phyloP scores from a whole-genome alignment of 1,140 invertebrate genomes.

The Drosophila kohkoa region DNA sequence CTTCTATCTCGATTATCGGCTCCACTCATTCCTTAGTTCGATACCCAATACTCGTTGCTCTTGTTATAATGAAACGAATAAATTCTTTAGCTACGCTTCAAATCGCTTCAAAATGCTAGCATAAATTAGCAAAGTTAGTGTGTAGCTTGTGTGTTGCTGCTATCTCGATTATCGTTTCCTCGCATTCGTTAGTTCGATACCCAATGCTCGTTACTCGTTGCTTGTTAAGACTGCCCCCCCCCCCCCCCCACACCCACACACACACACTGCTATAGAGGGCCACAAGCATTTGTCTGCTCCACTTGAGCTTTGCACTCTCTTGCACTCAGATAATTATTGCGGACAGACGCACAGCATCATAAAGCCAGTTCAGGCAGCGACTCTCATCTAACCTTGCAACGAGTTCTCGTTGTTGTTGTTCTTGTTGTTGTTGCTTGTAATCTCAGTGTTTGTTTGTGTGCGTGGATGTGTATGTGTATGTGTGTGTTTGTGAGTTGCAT shows the following conservation, averaged over 20 bases:
- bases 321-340: neutral
- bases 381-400: neutral
- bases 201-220: slow-evolving; percentile 2
- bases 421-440: slow-evolving; percentile 14
- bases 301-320: slow-evolving; percentile 20
- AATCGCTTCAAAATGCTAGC: too few relatives aligned
- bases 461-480: neutral
- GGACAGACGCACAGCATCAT: neutral
- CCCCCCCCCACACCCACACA: too few relatives aligned
- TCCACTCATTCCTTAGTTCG: neutral
- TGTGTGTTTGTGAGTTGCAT: neutral
- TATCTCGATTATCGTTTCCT: too few relatives aligned
- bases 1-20: neutral
- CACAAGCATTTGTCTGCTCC: neutral
- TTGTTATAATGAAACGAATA: too few relatives aligned
- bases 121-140: too few relatives aligned
- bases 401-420: slow-evolving; percentile 14
- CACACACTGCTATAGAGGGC: neutral
- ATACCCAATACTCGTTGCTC: neutral
- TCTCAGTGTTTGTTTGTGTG: slow-evolving; percentile 11
- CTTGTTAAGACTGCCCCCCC: neutral
- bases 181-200: slow-evolving; percentile 1
- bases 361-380: neutral
- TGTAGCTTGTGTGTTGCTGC: neutral
- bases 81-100: too few relatives aligned